Evolutionary conservation across 2,888 invertebrate species (phyloP).

Genomic region (Trachelus stipa): DNA sequence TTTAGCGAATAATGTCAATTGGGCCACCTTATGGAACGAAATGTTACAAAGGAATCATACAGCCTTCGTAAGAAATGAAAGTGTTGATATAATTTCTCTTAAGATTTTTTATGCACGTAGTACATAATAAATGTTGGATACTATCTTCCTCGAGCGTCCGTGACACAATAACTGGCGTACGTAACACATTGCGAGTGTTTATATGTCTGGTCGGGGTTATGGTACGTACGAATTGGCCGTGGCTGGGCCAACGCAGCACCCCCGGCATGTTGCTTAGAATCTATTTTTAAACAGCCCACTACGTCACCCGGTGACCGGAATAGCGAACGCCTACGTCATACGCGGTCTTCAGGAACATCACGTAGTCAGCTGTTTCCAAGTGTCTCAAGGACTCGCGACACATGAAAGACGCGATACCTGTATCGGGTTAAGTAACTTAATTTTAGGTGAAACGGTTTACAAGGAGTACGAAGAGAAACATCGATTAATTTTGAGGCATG

Average conservation of each 20-base stretch:
- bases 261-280: background rate
- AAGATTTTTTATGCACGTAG: background rate
- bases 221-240: slow-evolving; percentile 17
- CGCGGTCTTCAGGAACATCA: slow-evolving; percentile 4
- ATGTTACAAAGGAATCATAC: background rate
- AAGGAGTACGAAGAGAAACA: background rate
- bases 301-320: slow-evolving; percentile 10
- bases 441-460: background rate
- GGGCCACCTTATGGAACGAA: background rate
- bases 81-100: background rate
- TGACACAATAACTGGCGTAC: slow-evolving; percentile 4
- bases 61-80: background rate
- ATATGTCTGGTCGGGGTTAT: background rate
- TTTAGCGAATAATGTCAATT: background rate
- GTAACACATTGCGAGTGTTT: background rate
- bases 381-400: slow-evolving; percentile 9
- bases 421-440: background rate
- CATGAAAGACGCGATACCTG: background rate
- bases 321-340: slow-evolving; percentile 10
- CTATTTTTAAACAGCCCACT: slow-evolving; percentile 5
- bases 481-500: background rate
- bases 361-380: slow-evolving; percentile 9
- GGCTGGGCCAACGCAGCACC: slow-evolving; percentile 6
- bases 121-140: background rate
- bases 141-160: background rate